Conservation (phyloP, 2,113 vertebrate genomes). For the Pterophyllum scalare region DNA sequence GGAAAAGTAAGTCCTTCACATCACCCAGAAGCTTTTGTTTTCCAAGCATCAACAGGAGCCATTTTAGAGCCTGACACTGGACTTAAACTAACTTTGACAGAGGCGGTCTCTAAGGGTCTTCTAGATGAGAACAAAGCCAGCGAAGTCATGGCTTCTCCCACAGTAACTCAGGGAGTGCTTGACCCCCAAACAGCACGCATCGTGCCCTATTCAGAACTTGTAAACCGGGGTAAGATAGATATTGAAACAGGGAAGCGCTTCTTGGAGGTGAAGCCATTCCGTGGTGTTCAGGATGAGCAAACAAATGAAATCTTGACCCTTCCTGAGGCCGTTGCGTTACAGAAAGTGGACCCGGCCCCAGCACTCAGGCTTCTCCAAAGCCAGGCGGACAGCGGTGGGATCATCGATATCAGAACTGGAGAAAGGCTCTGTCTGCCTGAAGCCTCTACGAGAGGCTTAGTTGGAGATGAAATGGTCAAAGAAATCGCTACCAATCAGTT, state of each 20-base stretch:
- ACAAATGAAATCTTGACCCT: slow-evolving; percentile 69
- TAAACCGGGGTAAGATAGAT: slow-evolving; percentile 92
- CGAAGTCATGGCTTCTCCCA: slow-evolving; percentile 71
- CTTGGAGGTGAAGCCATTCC: slow-evolving; percentile 87
- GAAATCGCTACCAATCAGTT: slow-evolving; percentile 84
- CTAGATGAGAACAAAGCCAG: slow-evolving; percentile 69
- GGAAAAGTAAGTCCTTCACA: slow-evolving; percentile 73
- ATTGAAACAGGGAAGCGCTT: slow-evolving; percentile 90
- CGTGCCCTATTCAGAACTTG: slow-evolving; percentile 87
- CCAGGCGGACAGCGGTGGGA: slow-evolving; percentile 87
- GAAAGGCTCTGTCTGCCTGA: slow-evolving; percentile 81
- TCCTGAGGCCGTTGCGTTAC: slow-evolving; percentile 79
- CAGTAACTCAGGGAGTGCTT: slow-evolving; percentile 77
- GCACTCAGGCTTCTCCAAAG: slow-evolving; percentile 84
- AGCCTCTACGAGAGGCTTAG: slow-evolving; percentile 80
- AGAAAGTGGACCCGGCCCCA: slow-evolving; percentile 82
- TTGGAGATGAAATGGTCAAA: slow-evolving; percentile 82
- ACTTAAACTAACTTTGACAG: slow-evolving; percentile 78
- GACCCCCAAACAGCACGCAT: slow-evolving; percentile 84
- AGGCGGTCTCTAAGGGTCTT: slow-evolving; percentile 80
- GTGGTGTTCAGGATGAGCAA: slow-evolving; percentile 77
- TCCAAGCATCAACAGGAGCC: slow-evolving; percentile 80
- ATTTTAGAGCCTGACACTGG: slow-evolving; percentile 78
- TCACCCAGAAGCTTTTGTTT: slow-evolving; percentile 73
- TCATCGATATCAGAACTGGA: slow-evolving; percentile 84